These are phyloP conservation scores for Hyposoter dolosus DNA, from an alignment of 2,888 invertebrate species.

Conservation along the genomic window DNA sequence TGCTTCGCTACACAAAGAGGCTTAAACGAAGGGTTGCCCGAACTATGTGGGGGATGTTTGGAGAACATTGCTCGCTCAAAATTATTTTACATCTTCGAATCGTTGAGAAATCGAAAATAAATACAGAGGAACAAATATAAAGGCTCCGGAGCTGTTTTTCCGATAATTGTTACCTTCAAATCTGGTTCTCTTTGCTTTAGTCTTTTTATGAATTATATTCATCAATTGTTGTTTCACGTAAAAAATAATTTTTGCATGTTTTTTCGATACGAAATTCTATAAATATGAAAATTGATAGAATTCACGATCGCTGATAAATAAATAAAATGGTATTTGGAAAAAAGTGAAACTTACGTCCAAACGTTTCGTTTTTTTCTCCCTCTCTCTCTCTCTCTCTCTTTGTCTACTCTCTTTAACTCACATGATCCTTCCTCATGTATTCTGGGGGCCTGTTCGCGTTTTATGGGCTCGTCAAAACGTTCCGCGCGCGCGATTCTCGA, in stretches of 20 bases:
- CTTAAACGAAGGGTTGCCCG: neutral
- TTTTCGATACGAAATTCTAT: neutral
- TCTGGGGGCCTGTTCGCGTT: slow-evolving; percentile 78
- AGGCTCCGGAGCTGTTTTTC: neutral
- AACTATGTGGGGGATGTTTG: neutral
- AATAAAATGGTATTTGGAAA: neutral
- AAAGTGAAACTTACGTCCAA: neutral
- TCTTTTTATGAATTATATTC: neutral
- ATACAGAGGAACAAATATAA: neutral
- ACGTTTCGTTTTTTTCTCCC: slow-evolving; percentile 35
- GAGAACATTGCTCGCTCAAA: neutral
- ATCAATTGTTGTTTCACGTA: no score
- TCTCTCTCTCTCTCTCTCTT: slow-evolving; percentile 26
- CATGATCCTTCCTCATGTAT: slow-evolving; percentile 21
- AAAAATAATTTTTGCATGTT: neutral
- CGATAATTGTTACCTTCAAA: neutral
- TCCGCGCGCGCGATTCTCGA: slow-evolving; percentile 77
- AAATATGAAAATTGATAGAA: slow-evolving; percentile 15
- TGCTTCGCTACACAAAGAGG: slow-evolving; percentile 1
- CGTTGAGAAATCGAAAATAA: neutral
- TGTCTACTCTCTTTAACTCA: slow-evolving; percentile 4
- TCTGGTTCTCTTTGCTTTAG: neutral
- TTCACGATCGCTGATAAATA: neutral
- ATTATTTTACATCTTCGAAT: neutral
- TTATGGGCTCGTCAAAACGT: slow-evolving; percentile 83